Evolutionary conservation across 2,888 invertebrate species (phyloP), one percentile per base, ranked within the genome.

Genomic region (Latrodectus elegans): DNA sequence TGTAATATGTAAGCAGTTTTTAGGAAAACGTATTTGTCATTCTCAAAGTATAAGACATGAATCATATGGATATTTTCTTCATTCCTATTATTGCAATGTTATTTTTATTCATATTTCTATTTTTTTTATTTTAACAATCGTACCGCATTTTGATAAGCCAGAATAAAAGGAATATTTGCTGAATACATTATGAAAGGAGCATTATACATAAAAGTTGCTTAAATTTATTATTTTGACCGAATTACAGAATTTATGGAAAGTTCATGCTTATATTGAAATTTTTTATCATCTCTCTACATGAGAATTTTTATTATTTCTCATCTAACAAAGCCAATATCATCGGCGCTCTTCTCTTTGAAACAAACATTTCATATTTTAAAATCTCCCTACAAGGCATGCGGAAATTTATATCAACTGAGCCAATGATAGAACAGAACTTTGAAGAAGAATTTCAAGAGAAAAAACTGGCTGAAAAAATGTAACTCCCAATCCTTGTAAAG

Each of bases 331-430:
- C 51, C 73, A 72, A 72, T 74, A 55, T 74, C 17, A 53, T 26
- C 55, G 55, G 26, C 14, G 64, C 65, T 26, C 51, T 17, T 52
- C 26, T 53, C 26, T 38, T 65, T 38, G 67, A 17, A 49, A 22
- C 70, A 26, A 82, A 70, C 53, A 68, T 53, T 55, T 68, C 82
- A 75, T 75, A 82, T 75, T 82, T 75, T 74, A 82, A 82, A 70
- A 15, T 38, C 22, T 12, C 73, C 17, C 26, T 75, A 26, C 68
- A 82, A 67, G 26, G 17, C 22, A 60, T 55, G 26, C 22, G 65
- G 65, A 68, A 49, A 75, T 75, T 75, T 82, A 75, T 68, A 60
- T 68, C 70, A 64, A 55, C 15, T 60, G 49, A 53, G n/a, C 79
- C 38, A 49, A 53, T 71, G 79, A 79, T 79, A 79, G 71, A 78